Percentiles rank a stretch among this genome's conserved stretches.
These are phyloP conservation scores for Hydractinia symbiolongicarpus DNA, from an alignment of 30 jellyfish, hydroid and myxozoan genomes.

Conservation along the genomic window DNA sequence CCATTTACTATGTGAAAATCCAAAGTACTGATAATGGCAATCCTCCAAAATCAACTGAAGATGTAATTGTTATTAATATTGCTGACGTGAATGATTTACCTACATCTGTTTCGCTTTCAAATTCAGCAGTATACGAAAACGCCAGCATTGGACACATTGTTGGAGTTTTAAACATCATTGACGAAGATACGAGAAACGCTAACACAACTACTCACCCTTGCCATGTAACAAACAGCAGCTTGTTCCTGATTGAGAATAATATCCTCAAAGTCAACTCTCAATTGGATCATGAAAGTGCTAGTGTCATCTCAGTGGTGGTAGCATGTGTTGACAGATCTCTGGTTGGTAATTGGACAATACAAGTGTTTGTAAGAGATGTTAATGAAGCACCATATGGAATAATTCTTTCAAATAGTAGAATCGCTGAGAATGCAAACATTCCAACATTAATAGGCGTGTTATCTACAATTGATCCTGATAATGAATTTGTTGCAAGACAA, in stretches of 20 bases:
- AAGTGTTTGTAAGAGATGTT: slow-evolving; percentile 50
- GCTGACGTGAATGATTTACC: slow-evolving; percentile 38
- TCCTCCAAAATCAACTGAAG: slow-evolving; percentile 7
- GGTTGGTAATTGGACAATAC: slow-evolving; percentile 22
- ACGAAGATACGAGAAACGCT: slow-evolving; percentile 22
- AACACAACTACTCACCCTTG: slow-evolving; percentile 16
- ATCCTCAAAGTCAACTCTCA: neutral
- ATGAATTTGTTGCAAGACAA: slow-evolving; percentile 18
- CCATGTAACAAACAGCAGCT: neutral
- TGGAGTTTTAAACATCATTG: slow-evolving; percentile 11
- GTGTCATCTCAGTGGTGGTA: slow-evolving; percentile 18
- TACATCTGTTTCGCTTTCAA: slow-evolving; percentile 11
- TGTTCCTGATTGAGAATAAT: neutral
- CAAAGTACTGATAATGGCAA: slow-evolving; percentile 29
- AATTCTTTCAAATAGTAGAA: slow-evolving; percentile 27
- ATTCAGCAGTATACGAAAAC: slow-evolving; percentile 17
- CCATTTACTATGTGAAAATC: neutral
- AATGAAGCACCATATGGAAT: slow-evolving; percentile 69
- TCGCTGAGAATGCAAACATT: slow-evolving; percentile 38
- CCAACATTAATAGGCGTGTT: slow-evolving; percentile 40
- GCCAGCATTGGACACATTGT: slow-evolving; percentile 7
- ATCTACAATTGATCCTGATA: slow-evolving; percentile 71
- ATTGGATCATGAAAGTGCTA: slow-evolving; percentile 16
- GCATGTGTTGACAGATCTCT: slow-evolving; percentile 66
- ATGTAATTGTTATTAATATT: slow-evolving; percentile 7